Evolutionary conservation across 2,797 vertebrate species (phyloP), one percentile per base, ranked within the genome.

Genomic region (Toxotes lorentzi): DNA sequence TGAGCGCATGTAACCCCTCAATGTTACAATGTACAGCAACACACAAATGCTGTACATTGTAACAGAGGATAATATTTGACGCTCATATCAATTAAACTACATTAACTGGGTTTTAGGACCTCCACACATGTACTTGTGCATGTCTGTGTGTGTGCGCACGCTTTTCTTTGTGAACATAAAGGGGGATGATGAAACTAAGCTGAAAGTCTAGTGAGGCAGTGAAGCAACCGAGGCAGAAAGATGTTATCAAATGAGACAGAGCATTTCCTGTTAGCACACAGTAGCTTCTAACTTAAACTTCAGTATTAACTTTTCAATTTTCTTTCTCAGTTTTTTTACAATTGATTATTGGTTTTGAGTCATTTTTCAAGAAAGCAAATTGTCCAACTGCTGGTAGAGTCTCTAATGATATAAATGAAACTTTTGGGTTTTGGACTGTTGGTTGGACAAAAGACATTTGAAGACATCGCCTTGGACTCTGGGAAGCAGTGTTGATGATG

Each of bases 171-270:
- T 62, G 60, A 57, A 35, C 50, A 81, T 57, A 64, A 45, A 73
- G 53, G 30, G 9, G 3, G 45, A 86, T 91, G 86, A 89, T 81
- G 88, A 80, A 93, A 92, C 63, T 73, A 12, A 47, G 62, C 48
- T 86, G 84, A 78, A 89, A 89, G 76, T 79, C 54, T 7, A 56
- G 61, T 75, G 81, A 85, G 68, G 45, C n/a, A 27, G 63, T 8
- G 30, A 23, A 73, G 54, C 43, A 79, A 62, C 56, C 1, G n/a
- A 71, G 60, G 47, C 40, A 53, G 41, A 77, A 54, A 86, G 32
- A 77, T 4, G 9, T 53, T 17, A 38, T 47, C n/a, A 59, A 73
- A 76, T 32, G 34, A 81, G 34, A 77, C n/a, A 14, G 21, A 38
- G 30, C 23, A 35, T 81, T 75, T 86, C 71, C 57, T 79, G 40